Evolutionary conservation across 2,888 invertebrate genomes (phyloP), one percentile per base, ranked within the genome.

Genomic region (Mythimna pallens): DNA sequence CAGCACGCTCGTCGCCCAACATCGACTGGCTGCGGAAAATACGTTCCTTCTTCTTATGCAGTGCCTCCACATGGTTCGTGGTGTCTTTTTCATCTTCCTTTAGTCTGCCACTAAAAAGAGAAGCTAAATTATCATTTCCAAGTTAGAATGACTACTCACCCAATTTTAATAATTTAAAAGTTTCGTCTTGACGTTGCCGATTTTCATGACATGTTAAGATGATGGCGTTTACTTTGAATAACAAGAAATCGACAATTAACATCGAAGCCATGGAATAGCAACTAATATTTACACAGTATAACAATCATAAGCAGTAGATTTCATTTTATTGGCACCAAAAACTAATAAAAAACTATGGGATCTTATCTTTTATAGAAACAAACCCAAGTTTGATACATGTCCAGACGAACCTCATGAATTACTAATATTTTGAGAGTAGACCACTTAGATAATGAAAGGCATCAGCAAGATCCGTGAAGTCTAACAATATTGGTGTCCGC

Each of bases 11-110:
- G 9, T 81, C 81, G 54, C 77, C 70, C 77, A 55, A 36, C 58
- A 78, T 70, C n/a, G 92, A 91, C 78, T 81, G 73, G 65, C 89
- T 93, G 79, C 94, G 92, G 89, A 93, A 96, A 64, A 96, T 93
- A 70, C 96, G 95, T 90, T 96, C 95, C 88, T 96, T 96, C 90
- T 95, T 96, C 86, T 93, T 93, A 86, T 92, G 90, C 72, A 96
- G 81, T 64, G 92, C 95, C 80, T 94, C 96, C 76, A 96, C 91
- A 50, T 91, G 93, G 82, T 95, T 88, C 20, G 90, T 89, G 61
- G 88, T 76, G 17, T 89, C 89, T 64, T 87, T 91, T 72, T 93
- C 93, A 25, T 91, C 92, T 20, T 93, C 93, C 59, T 92, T 92
- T 34, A 88, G 72, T 79, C 92, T 95, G 9, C 89, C 93, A 40